Base-by-base conservation (phyloP, 2,113 vertebrate genomes). In the Limanda limanda region DNA sequence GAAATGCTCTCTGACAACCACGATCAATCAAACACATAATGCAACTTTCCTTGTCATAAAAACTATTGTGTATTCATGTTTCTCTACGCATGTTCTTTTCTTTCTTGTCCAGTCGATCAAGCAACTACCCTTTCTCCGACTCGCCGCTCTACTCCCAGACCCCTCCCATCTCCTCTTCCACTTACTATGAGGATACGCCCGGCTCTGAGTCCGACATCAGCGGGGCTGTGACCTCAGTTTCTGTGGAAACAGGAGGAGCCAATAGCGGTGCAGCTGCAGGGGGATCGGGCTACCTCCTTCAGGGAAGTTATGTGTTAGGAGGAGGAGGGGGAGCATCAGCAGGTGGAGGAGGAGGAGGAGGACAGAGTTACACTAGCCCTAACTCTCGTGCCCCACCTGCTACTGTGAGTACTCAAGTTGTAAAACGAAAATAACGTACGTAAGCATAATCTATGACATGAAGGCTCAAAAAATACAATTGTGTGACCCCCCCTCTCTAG, bases 341-440 rank as follows among this genome's bases (percentile, higher is more conserved):
- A 79, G 85, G 66, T 86, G 91, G 64, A 51, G 47, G 47, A 48
- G 47, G 45, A 48, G 45, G 47, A 48, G 47, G 47, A 91, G 94
- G 92, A 69, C 96, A 97, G 90, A 96, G 92, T 82, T 97, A 95
- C 88, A 93, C 95, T 59, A 92, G 84, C 20, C 96, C 96, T 20
- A 97, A 95, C 93, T 96, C 96, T 63, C 95, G 96, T 40, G 96
- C 96, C 74, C 96, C 96, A 0, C 96, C 96, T 63, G 96, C 96
- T 52, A 97, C 96, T 0, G 96, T 97, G 86, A 96, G 96, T 94
- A 15, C 21, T 73, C 9, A 17, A 31, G 60, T 62, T 71, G 45
- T 65, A 10, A 58, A 59, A 21, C 24, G 12, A 67, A 64, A 45
- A 64, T 31, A 20, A 48, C 18, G 9, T 24, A 5, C 6, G 35